phyloP scores from a whole-genome alignment of 2,113 vertebrate species.

The Engystomops pustulosus region DNA sequence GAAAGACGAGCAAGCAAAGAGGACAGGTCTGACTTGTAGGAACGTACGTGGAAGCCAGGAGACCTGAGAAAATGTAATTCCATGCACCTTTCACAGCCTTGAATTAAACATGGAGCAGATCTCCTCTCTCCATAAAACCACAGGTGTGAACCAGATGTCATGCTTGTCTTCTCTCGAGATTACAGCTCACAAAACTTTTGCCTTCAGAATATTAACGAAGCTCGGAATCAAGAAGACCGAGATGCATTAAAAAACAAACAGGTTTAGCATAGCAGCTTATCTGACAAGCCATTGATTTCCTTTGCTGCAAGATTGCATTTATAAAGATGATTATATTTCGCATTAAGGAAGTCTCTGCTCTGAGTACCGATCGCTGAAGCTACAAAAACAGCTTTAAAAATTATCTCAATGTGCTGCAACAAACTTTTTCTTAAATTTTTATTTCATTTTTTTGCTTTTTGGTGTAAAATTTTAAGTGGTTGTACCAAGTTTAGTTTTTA shows the following conservation, averaged over 20 bases:
- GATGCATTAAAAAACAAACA: constrained; percentile 70
- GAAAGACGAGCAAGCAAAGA: background rate
- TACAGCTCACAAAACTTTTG: constrained; percentile 69
- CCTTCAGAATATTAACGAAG: constrained; percentile 73
- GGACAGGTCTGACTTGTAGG: background rate
- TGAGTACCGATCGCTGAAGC: background rate
- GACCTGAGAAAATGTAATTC: constrained; percentile 62
- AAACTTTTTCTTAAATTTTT: too few relatives aligned
- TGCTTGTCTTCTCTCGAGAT: constrained; percentile 74
- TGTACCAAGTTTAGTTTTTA: too few relatives aligned
- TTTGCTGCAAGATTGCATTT: constrained; percentile 69
- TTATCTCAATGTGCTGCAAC: background rate
- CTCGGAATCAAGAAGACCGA: constrained; percentile 67
- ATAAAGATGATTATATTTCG: constrained; percentile 69
- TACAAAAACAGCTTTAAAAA: constrained; percentile 12
- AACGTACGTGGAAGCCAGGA: background rate
- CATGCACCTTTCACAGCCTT: constrained; percentile 58
- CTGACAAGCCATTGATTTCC: constrained; percentile 73
- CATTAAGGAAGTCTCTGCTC: constrained; percentile 39
- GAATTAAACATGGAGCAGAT: constrained; percentile 69
- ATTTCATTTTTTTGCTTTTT: too few relatives aligned
- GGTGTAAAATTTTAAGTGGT: too few relatives aligned
- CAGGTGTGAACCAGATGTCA: constrained; percentile 76
- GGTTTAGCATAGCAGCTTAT: constrained; percentile 75
- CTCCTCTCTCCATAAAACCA: constrained; percentile 69